phyloP scores from a whole-genome alignment of 2,113 vertebrate species.

The Manacus vitellinus region DNA sequence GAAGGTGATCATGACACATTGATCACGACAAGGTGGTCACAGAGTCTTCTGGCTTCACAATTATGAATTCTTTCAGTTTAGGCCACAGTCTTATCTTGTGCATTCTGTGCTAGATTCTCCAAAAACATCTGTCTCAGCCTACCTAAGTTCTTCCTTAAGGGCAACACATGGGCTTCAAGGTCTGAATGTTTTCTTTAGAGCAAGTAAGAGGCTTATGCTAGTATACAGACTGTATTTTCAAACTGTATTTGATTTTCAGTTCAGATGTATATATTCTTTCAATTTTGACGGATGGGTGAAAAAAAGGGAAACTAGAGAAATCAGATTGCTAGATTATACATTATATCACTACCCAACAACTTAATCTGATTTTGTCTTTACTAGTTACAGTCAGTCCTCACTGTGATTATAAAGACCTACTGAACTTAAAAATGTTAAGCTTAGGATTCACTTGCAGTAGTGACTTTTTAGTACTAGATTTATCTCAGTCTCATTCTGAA shows the following conservation, averaged over 20 bases:
- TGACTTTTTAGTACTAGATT: neutral
- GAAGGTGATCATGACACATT: neutral
- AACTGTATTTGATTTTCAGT: neutral
- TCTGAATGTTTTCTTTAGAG: neutral
- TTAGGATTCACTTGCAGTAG: neutral
- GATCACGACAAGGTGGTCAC: neutral
- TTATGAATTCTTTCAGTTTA: neutral
- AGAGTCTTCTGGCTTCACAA: neutral
- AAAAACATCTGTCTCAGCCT: neutral
- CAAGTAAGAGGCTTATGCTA: neutral
- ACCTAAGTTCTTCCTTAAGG: neutral
- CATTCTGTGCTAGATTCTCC: neutral
- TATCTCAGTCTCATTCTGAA: neutral
- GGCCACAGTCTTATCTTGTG: neutral
- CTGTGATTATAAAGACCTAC: neutral
- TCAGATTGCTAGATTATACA: neutral
- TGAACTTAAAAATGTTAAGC: neutral
- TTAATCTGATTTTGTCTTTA: neutral
- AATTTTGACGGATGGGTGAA: neutral
- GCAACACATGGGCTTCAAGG: neutral
- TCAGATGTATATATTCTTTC: neutral
- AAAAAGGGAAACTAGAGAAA: constrained; percentile 33
- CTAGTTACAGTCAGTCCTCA: neutral
- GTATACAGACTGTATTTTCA: neutral
- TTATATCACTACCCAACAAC: neutral